Evolutionary conservation across 1,140 invertebrate species (phyloP).

Genomic region (Aphaenogaster floridana): DNA sequence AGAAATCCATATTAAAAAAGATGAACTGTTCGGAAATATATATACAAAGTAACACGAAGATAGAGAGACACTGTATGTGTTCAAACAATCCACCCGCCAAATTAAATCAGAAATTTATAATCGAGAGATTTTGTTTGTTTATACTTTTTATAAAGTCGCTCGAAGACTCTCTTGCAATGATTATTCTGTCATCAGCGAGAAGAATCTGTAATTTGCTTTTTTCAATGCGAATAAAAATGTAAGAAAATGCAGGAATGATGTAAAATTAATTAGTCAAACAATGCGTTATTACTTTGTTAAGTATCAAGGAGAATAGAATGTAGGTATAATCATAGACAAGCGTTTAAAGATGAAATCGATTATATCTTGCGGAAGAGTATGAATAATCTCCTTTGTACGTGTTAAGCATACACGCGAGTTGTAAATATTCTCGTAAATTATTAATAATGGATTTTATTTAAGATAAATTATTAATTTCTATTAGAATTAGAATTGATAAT

Average conservation of each 20-base stretch:
- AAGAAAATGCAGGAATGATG: background rate
- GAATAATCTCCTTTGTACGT: background rate
- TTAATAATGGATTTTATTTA: constrained; percentile 13
- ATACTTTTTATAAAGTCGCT: background rate
- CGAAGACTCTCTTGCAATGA: background rate
- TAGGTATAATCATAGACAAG: background rate
- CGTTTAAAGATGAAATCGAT: background rate
- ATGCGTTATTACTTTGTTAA: background rate
- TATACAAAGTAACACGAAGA: background rate
- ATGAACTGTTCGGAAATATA: background rate
- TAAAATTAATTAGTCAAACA: constrained; percentile 12
- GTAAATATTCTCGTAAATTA: constrained; percentile 1
- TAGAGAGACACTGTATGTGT: background rate
- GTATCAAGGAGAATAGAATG: background rate
- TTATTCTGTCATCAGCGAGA: background rate
- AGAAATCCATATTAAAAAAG: background rate
- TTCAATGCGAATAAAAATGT: background rate
- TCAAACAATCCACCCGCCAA: background rate
- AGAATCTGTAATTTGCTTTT: background rate
- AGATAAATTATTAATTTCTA: background rate
- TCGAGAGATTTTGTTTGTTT: background rate
- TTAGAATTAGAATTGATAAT: background rate
- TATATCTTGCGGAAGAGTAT: background rate
- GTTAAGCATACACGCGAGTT: background rate
- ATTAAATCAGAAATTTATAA: background rate